Evolutionary conservation across 2,113 vertebrate species (phyloP).

Genomic region (Albula goreensis): DNA sequence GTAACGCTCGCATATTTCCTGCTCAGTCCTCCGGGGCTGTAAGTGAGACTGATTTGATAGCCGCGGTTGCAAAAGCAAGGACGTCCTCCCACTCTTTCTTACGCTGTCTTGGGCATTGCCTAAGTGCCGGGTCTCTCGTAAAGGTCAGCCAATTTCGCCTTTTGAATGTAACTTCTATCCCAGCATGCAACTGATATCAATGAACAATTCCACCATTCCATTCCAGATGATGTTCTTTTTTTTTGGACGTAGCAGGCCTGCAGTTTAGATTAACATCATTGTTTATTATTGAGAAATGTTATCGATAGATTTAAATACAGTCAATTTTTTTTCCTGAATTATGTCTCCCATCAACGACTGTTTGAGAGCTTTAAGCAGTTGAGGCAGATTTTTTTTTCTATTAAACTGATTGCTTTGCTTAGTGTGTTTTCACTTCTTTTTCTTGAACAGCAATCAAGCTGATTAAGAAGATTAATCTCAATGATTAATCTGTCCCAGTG

Average conservation of each 20-base stretch:
- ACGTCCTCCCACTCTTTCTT: constrained; percentile 57
- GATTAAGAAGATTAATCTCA: too few species aligned
- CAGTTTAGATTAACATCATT: background rate
- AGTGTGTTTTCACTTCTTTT: background rate
- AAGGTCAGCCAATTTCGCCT: constrained; percentile 74
- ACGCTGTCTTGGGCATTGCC: constrained; percentile 64
- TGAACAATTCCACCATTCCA: constrained; percentile 74
- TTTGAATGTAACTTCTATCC: constrained; percentile 61
- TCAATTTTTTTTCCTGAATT: too few species aligned
- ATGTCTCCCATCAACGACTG: background rate
- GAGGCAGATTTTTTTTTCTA: background rate
- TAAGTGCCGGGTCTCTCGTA: constrained; percentile 68
- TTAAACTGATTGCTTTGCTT: background rate
- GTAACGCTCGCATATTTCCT: too few species aligned
- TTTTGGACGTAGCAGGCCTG: background rate
- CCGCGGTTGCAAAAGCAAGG: background rate
- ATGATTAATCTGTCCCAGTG: too few species aligned
- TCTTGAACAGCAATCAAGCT: too few species aligned
- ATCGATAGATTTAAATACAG: background rate
- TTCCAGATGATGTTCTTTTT: constrained; percentile 45
- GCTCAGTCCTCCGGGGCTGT: background rate
- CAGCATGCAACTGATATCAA: constrained; percentile 77
- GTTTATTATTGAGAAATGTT: background rate
- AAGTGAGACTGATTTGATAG: background rate
- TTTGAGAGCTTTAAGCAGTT: background rate